Evolutionary conservation across 2,113 vertebrate species (phyloP), one percentile per base, ranked within the genome.

Genomic region (Andinoacara biseriatus): DNA sequence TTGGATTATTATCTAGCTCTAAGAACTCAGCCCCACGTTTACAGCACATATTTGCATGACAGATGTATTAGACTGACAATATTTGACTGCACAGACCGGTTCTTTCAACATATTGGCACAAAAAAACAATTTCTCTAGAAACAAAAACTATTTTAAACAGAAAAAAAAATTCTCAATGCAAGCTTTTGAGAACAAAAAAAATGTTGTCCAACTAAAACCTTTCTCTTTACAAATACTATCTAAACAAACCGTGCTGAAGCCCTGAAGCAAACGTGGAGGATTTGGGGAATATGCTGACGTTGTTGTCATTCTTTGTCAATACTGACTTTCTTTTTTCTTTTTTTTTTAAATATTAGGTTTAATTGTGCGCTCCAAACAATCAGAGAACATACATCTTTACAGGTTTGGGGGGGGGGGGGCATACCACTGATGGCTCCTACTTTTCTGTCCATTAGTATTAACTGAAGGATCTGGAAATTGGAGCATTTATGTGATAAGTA

Each of bases 201-300:
- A 2, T 93, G 90, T 92, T 94, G 94, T 91, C 82, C 94, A 90
- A 91, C 80, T 80, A 94, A 91, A 88, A 90, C n/a, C 72, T 87
- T 89, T 2, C 86, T 8, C 85, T 26, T 11, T 1, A 33, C n/a
- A 24, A 43, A 46, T 10, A 56, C 57, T 24, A 1, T 26, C 15
- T n/a, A 26, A 26, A 62, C 20, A 65, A 61, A 29, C 33, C 11
- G 26, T n/a, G 26, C 67, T 15, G 15, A 40, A 40, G 38, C 40
- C 26, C 59, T 33, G 69, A 57, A 78, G 80, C 3, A n/a, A 77
- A 61, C 15, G 4, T 5, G 56, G 56, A 4, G 2, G 6, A 62
- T 15, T 8, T 35, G n/a, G 38, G 22, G 74, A 24, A 58, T 58
- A 24, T 58, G 24, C 1, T 20, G 56, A 26, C 5, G 1, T 58